Base-by-base conservation (phyloP, 2,888 invertebrate genomes). In the Oasisia sp. region DNA sequence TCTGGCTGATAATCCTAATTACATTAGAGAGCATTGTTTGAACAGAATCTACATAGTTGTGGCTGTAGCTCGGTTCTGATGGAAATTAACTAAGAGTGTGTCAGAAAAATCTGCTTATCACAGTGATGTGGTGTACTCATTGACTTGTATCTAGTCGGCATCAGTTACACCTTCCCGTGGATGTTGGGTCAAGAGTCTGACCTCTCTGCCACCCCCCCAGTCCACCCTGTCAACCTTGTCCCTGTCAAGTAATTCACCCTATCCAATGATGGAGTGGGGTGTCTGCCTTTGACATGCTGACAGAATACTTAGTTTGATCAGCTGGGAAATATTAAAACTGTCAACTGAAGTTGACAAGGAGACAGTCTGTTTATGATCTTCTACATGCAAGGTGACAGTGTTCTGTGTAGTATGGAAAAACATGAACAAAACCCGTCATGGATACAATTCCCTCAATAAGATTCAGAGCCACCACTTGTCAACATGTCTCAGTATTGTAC, bases 261-360 rank as follows among this genome's bases (percentile, higher is more conserved):
- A 74, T 19, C 7, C 27, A 27, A 27, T 74, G 74, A 74, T 74
- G 74, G 50, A 50, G 50, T 14, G 50, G 50, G 38, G 1, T 38
- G 38, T 38, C 14, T 50, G 50, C 50, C 50, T 50, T 50, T 50
- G 50, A 50, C 50, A 50, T 74, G 74, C 27, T 74, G 74, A 74
- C 7, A 3, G 74, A 74, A 74, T n/a, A 74, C 74, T 74, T 19
- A 50, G 74, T 74, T 19, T n/a, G n/a, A 27, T 74, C 74, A 74
- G 74, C 74, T 74, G 74, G 74, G 74, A 74, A 74, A 74, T n/a
- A 74, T 74, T 74, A 74, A 74, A 74, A 74, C 74, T 74, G 74
- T 74, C 74, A 74, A 74, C 74, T n/a, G 74, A 7, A 74, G 14
- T 27, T 74, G 74, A 74, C 5, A 27, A 74, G 74, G 27, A 27